A percentile compares a stretch with the other conserved stretches of the same genome.
Evolutionary conservation across 1,140 invertebrate genomes (phyloP).

Genomic region (Eupeodes corollae): DNA sequence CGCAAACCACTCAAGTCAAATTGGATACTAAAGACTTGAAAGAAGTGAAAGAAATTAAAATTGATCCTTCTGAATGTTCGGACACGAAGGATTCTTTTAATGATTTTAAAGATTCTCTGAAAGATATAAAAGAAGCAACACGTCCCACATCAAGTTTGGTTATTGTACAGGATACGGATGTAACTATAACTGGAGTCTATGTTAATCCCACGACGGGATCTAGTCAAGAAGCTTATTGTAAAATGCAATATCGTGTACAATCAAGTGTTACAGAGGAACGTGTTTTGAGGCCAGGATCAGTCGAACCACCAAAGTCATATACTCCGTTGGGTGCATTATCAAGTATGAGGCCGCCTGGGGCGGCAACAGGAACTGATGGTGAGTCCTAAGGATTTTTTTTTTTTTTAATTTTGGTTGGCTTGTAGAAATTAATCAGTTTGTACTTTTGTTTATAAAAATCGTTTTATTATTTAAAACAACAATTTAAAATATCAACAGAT

Average conservation of each 20-base stretch:
- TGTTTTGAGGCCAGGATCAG: constrained; percentile 55
- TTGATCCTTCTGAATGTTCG: constrained; percentile 23
- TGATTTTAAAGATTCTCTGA: constrained; percentile 24
- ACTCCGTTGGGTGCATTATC: constrained; percentile 73
- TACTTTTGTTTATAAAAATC: too few relatives aligned
- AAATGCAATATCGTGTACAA: constrained; percentile 60
- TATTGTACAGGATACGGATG: constrained; percentile 71
- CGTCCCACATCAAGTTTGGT: constrained; percentile 43
- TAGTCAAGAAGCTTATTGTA: constrained; percentile 71
- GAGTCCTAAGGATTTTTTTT: neutral
- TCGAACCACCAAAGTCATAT: constrained; percentile 67
- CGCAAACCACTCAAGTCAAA: neutral
- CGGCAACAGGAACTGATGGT: constrained; percentile 21
- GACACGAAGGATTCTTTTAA: constrained; percentile 22
- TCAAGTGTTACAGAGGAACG: constrained; percentile 37
- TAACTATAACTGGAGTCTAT: constrained; percentile 73
- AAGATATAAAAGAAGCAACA: constrained; percentile 31
- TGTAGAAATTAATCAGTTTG: too few relatives aligned
- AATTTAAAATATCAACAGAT: too few relatives aligned
- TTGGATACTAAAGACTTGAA: constrained; percentile 29
- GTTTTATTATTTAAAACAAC: too few relatives aligned
- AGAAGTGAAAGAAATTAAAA: constrained; percentile 48
- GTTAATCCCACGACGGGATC: constrained; percentile 61
- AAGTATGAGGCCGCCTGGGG: constrained; percentile 72
- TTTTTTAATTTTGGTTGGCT: too few relatives aligned